Conservation (phyloP, 2,888 invertebrate species). For the Hyles lineata region DNA sequence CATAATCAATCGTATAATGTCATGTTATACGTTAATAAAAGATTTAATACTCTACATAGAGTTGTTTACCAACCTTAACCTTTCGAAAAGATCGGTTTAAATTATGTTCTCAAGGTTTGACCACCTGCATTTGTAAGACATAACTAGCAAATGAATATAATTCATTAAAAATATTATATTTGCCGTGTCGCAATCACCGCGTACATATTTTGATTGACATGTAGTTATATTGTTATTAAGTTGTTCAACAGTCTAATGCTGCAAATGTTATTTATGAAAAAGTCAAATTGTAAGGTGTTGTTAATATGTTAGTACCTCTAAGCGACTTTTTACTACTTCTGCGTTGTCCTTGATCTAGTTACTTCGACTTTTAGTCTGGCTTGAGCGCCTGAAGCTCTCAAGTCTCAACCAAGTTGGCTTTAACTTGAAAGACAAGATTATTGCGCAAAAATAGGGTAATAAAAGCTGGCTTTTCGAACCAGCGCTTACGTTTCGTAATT, state of each 20-base stretch:
- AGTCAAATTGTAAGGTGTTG: neutral
- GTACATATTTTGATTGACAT: conserved; percentile 22
- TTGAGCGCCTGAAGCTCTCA: neutral
- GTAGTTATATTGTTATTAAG: neutral
- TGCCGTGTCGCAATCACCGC: conserved; percentile 5
- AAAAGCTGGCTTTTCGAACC: neutral
- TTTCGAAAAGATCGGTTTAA: conserved; percentile 47
- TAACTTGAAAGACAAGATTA: neutral
- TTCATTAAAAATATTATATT: conserved; percentile 33
- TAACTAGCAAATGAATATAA: conserved; percentile 33
- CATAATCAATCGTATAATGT: neutral
- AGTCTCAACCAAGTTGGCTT: neutral
- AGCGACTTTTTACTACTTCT: neutral
- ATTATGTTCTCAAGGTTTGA: conserved; percentile 52
- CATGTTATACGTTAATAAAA: conserved; percentile 14
- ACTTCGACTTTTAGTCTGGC: neutral
- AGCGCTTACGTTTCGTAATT: conserved; percentile 8
- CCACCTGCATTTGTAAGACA: conserved; percentile 44
- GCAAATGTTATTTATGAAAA: neutral
- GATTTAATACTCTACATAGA: conserved; percentile 13
- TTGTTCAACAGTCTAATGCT: neutral
- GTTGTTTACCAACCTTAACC: conserved; percentile 49
- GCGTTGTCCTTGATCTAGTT: conserved; percentile 1
- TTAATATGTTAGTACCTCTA: neutral
- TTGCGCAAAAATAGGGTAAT: neutral